Evolutionary conservation across 1,140 invertebrate genomes (phyloP).

Genomic region (Drosophila erecta): DNA sequence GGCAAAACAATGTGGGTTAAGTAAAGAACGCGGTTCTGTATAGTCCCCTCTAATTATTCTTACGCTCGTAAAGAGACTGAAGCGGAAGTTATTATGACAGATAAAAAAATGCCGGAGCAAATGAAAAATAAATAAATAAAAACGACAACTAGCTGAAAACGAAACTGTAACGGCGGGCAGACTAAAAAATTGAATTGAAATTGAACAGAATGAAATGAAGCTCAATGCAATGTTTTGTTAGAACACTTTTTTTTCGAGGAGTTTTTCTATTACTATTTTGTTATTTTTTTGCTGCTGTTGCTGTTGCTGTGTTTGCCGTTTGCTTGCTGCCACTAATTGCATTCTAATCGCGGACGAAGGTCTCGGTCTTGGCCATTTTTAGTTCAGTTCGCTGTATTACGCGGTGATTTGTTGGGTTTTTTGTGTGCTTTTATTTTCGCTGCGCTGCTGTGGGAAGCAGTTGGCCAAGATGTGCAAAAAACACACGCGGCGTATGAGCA

Average conservation of each 20-base stretch:
- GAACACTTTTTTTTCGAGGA: conserved; percentile 48
- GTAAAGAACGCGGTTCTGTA: conserved; percentile 18
- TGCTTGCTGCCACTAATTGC: conserved; percentile 69
- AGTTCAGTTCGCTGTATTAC: conserved; percentile 29
- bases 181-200: conserved; percentile 28
- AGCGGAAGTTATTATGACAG: conserved; percentile 74
- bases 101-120: conserved; percentile 41
- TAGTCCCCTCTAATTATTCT: conserved; percentile 24
- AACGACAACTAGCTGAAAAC: conserved; percentile 29
- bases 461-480: conserved; percentile 65
- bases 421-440: conserved; percentile 6
- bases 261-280: conserved; percentile 19
- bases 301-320: conserved; percentile 21
- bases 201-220: conserved; percentile 47
- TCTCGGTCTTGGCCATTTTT: conserved; percentile 71
- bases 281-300: conserved; percentile 27
- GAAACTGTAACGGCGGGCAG: conserved; percentile 19
- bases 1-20: conserved; percentile 44
- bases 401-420: conserved; percentile 54
- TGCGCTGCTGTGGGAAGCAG: conserved; percentile 58
- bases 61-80: conserved; percentile 38
- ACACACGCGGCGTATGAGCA: conserved; percentile 17
- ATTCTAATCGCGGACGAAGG: conserved; percentile 76
- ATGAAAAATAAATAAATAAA: conserved; percentile 5
- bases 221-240: conserved; percentile 50